phyloP scores from a whole-genome alignment of 2,797 vertebrate species.

The Hybognathus amarus region DNA sequence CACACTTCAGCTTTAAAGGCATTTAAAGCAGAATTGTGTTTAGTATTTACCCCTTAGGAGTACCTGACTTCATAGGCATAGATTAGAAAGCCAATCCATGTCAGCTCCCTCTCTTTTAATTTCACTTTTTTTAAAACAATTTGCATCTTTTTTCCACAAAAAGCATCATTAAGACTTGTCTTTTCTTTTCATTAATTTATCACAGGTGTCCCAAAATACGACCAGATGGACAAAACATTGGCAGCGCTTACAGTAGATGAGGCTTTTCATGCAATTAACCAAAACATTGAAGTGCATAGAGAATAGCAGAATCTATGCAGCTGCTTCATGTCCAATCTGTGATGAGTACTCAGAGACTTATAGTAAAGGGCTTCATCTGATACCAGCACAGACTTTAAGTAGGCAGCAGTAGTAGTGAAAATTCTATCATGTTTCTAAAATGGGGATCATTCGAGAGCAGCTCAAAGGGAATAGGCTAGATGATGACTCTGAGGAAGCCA shows the following conservation, averaged over 20 bases:
- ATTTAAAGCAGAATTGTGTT: not conserved
- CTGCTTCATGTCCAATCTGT: conserved; percentile 21
- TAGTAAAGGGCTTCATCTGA: not conserved
- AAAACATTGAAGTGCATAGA: conserved; percentile 36
- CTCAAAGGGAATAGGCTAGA: not conserved
- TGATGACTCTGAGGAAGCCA: conserved; percentile 24
- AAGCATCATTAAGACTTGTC: not conserved
- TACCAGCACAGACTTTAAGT: not conserved
- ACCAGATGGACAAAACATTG: conserved; percentile 26
- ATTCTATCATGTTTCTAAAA: not conserved
- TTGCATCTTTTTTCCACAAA: not conserved
- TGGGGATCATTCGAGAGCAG: not conserved
- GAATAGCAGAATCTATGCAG: conserved; percentile 23
- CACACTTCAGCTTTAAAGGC: not conserved
- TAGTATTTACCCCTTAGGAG: conserved; percentile 9
- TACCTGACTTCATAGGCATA: not conserved
- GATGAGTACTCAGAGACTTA: conserved; percentile 46
- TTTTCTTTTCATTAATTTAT: conserved; percentile 32
- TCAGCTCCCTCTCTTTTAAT: not conserved
- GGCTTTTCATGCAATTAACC: conserved; percentile 37
- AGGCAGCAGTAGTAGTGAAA: conserved; percentile 6
- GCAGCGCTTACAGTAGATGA: not conserved
- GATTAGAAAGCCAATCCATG: conserved; percentile 39
- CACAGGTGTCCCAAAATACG: conserved; percentile 33
- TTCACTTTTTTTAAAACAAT: not conserved